phyloP scores from a whole-genome alignment of 2,888 invertebrate genomes.

The Chironomus tentans region DNA sequence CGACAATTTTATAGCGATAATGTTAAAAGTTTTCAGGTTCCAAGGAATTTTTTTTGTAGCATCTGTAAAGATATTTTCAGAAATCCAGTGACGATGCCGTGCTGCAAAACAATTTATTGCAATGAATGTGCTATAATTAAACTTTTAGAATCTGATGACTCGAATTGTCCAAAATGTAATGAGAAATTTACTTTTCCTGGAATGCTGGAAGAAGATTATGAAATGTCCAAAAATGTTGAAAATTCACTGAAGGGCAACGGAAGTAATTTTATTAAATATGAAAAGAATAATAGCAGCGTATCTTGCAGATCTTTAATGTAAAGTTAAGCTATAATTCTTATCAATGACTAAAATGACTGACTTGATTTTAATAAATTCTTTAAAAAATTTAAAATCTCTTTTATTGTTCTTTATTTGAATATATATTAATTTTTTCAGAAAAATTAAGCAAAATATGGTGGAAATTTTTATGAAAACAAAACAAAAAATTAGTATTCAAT shows the following conservation, averaged over 20 bases:
- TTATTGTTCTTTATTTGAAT: no score
- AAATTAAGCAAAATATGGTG: no score
- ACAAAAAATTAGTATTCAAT: slow-evolving; percentile 28
- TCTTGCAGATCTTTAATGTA: no score
- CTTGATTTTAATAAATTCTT: no score
- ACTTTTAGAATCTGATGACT: slow-evolving; percentile 85
- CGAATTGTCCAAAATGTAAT: slow-evolving; percentile 59
- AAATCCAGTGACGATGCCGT: slow-evolving; percentile 96
- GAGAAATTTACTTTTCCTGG: not conserved
- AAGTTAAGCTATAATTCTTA: no score
- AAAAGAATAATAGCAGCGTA: no score
- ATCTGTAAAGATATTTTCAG: slow-evolving; percentile 85
- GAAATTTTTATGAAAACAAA: no score
- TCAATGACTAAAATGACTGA: no score
- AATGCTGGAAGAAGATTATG: not conserved
- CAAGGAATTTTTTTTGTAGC: slow-evolving; percentile 83
- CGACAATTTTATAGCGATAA: slow-evolving; percentile 42
- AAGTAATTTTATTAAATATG: no score
- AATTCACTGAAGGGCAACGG: not conserved
- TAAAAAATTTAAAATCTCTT: no score
- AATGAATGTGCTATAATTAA: slow-evolving; percentile 92
- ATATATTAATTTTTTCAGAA: no score
- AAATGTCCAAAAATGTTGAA: not conserved
- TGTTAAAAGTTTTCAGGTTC: slow-evolving; percentile 52
- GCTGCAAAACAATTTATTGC: slow-evolving; percentile 97